Conservation (phyloP, 2,797 vertebrate species). For the Kryptopterus vitreolus region DNA sequence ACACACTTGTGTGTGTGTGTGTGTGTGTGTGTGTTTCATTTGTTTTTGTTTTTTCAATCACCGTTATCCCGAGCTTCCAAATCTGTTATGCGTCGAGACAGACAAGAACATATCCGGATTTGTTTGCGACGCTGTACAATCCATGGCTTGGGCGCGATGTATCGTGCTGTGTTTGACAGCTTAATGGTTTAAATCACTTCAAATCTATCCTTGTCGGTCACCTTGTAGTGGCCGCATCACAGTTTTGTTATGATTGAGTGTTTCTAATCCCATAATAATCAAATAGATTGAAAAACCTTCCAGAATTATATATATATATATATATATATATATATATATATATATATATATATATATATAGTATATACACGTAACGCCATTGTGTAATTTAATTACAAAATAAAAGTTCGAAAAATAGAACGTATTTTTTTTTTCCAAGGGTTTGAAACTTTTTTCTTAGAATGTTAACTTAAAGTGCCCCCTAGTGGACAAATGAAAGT, state of each 20-base stretch:
- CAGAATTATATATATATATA: neutral
- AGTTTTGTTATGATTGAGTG: constrained; percentile 1
- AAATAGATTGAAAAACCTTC: neutral
- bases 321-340: no score
- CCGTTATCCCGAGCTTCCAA: neutral
- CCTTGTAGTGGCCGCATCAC: neutral
- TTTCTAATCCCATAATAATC: neutral
- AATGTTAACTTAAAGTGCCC: no score
- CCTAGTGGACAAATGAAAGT: no score
- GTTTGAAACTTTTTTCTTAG: no score
- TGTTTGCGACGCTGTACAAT: neutral
- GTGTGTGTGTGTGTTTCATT: no score
- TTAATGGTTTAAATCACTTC: neutral
- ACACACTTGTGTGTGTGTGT: neutral
- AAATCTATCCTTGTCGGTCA: neutral
- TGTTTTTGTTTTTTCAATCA: no score
- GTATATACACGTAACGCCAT: no score
- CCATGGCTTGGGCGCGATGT: neutral
- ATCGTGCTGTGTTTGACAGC: neutral
- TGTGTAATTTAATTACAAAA: no score
- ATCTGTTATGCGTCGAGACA: neutral
- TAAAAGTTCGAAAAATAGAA: no score
- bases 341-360: no score
- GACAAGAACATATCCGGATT: neutral
- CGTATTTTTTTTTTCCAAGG: no score